Evolutionary conservation across 2,888 invertebrate species (phyloP).

Genomic region (Netelia virgata): DNA sequence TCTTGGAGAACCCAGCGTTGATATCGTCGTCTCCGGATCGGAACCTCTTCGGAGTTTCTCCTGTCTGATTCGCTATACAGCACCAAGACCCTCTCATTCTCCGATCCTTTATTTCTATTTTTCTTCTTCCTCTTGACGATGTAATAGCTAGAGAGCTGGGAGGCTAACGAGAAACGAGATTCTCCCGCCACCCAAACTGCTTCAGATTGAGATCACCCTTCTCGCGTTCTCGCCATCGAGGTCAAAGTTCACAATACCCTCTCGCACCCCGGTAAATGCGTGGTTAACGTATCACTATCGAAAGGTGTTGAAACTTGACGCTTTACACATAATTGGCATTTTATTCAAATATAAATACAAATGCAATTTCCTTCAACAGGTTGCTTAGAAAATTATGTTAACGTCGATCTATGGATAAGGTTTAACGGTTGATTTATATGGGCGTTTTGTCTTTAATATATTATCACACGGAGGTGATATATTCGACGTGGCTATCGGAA

Average conservation of each 20-base stretch:
- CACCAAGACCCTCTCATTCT: conserved; percentile 46
- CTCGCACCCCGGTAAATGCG: conserved; percentile 46
- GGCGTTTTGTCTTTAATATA: conserved; percentile 75
- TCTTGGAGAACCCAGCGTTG: conserved; percentile 48
- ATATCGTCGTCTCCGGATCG: conserved; percentile 79
- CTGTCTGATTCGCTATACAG: conserved; percentile 60
- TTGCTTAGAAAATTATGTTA: too few species aligned
- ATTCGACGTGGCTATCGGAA: conserved; percentile 82
- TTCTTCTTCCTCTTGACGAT: conserved; percentile 62
- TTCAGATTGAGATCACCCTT: conserved; percentile 49
- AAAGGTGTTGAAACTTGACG: conserved; percentile 27
- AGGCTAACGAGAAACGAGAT: conserved; percentile 81
- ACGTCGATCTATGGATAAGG: too few species aligned
- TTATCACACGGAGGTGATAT: conserved; percentile 80
- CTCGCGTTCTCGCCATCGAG: conserved; percentile 52
- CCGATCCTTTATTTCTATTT: conserved; percentile 47
- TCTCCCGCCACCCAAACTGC: conserved; percentile 80
- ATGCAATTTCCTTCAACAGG: too few species aligned
- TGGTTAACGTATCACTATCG: conserved; percentile 13
- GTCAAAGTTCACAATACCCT: conserved; percentile 61
- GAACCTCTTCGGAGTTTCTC: conserved; percentile 71
- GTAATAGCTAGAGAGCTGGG: conserved; percentile 72
- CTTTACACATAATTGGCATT: neutral
- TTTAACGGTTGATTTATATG: too few species aligned
- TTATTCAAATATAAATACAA: too few species aligned